phyloP scores from a whole-genome alignment of 2,888 invertebrate species.

The Branchinecta sandiegonensis region DNA sequence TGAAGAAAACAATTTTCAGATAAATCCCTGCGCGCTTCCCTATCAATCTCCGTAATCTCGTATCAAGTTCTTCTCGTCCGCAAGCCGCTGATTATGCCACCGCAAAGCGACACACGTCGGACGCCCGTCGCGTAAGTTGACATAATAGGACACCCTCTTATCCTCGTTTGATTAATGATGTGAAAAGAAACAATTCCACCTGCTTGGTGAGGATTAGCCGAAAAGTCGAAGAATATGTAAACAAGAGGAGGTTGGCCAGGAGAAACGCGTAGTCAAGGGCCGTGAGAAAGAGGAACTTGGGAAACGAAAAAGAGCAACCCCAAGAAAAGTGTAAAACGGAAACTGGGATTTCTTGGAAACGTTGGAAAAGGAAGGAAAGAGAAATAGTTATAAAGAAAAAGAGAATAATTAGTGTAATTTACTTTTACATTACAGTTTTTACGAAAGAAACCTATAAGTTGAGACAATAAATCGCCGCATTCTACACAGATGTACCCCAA shows the following conservation, averaged over 20 bases:
- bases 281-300: neutral
- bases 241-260: neutral
- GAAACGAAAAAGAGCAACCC: neutral
- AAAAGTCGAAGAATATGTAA: slow-evolving; percentile 15
- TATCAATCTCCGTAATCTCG: too few species aligned
- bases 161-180: slow-evolving; percentile 11
- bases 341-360: too few species aligned
- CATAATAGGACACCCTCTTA: slow-evolving; percentile 14
- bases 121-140: neutral
- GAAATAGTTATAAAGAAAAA: neutral
- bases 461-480: too few species aligned
- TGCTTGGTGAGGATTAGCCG: neutral
- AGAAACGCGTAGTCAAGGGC: neutral
- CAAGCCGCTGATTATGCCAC: too few species aligned
- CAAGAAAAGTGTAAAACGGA: too few species aligned
- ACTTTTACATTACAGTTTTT: neutral
- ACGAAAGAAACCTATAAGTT: too few species aligned
- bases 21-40: too few species aligned
- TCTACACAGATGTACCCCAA: too few species aligned
- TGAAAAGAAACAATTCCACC: slow-evolving; percentile 15
- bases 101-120: too few species aligned
- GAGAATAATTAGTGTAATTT: neutral
- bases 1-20: too few species aligned
- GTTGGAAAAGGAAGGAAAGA: neutral
- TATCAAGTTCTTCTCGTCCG: too few species aligned